Base-by-base conservation (phyloP, 2,888 invertebrate species). In the Dinocampus coccinellae region DNA sequence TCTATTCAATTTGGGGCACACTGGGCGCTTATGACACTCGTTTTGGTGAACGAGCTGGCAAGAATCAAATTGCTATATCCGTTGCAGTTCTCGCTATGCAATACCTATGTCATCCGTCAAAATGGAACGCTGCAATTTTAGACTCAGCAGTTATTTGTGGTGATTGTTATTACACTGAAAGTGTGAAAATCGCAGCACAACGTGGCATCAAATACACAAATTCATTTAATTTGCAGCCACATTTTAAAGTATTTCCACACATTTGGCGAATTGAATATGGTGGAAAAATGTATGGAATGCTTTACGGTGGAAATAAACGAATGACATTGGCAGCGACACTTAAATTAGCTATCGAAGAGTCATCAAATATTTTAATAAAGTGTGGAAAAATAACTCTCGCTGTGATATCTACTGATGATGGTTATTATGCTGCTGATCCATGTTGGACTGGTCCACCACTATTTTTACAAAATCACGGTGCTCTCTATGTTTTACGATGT, bases 1-100 rank as follows among this genome's bases (percentile, higher is more conserved):
- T 87, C 9, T 85, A 84, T 47, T 87, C 87, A 0, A 61, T 85
- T 1, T 87, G 87, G 85, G 86, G 87, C 0, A 86, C 84, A 0
- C 67, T 87, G 1, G 83, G 87, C 0, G 75, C 81, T 0, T 83
- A 84, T 58, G 84, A 86, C 72, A 66, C 75, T 0, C 76, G 81
- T 47, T 87, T 86, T 57, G 83, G 81, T 1, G 74, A 78, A 1
- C 75, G 81, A 0, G 82, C 76, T 0, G 87, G 87, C 0, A 84
- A 79, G 34, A 86, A 85, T 71, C 83, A 82, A 34, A 79, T 79
- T 4, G 87, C 84, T 0, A 84, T 87, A 55, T 83, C 82, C 57
- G 76, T 87, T 0, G 80, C 81, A 0, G 69, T 80, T 1, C 36
- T 87, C 0, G 83, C 85, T 0, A 81, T 85, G 80, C 81, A 77